These are phyloP conservation scores for Alexandromys fortis DNA, from an alignment of 2,113 vertebrate genomes.

Conservation along the genomic window DNA sequence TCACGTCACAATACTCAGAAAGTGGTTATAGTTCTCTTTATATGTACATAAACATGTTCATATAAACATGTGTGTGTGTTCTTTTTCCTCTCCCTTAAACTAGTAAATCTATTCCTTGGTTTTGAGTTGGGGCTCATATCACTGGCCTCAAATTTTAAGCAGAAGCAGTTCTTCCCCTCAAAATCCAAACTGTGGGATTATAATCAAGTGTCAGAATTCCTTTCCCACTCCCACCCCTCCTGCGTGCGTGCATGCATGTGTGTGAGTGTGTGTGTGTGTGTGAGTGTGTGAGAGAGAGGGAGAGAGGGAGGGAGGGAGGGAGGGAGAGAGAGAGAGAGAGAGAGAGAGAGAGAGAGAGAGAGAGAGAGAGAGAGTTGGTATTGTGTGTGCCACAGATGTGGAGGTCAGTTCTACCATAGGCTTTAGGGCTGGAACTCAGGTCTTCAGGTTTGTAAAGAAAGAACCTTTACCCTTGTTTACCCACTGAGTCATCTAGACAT, in stretches of 20 bases:
- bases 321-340: too few species aligned
- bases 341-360: too few species aligned
- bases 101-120: not conserved
- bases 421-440: not conserved
- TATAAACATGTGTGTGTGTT: not conserved
- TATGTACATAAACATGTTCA: not conserved
- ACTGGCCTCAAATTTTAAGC: not conserved
- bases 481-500: not conserved
- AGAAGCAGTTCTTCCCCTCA: not conserved
- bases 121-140: not conserved
- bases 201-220: not conserved
- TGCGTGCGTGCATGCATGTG: not conserved
- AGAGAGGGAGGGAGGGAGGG: too few species aligned
- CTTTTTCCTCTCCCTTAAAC: not conserved
- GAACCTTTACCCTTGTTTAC: not conserved
- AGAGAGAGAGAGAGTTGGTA: too few species aligned
- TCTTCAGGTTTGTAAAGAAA: not conserved
- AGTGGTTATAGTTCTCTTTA: not conserved
- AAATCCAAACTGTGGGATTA: not conserved
- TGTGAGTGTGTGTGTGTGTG: not conserved
- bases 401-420: not conserved
- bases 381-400: too few species aligned
- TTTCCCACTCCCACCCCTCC: not conserved
- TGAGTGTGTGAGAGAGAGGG: too few species aligned
- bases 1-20: not conserved